Evolutionary conservation across 2,888 invertebrate genomes (phyloP).

Genomic region (Acrocyrtus sp.): DNA sequence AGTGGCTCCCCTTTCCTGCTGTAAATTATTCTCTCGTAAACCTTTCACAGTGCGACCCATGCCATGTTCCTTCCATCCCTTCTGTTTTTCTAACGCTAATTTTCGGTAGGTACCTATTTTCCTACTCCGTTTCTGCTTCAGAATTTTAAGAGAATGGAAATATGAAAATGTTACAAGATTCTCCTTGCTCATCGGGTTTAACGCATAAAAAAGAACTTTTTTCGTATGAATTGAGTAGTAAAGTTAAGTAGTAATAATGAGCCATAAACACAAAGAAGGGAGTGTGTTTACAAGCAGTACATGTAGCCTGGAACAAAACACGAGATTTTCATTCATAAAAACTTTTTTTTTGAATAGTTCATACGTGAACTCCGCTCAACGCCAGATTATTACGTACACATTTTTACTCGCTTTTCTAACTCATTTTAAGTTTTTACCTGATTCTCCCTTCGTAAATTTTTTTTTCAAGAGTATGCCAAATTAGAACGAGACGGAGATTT

Average conservation of each 20-base stretch:
- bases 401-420: too few species aligned
- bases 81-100: too few species aligned
- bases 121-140: too few species aligned
- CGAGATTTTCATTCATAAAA: neutral
- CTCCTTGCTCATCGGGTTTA: too few species aligned
- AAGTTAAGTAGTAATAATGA: conserved; percentile 8
- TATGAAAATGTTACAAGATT: too few species aligned
- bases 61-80: too few species aligned
- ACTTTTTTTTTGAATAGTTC: neutral
- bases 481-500: conserved; percentile 6
- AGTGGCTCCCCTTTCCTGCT: conserved; percentile 4
- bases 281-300: neutral
- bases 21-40: conserved; percentile 8
- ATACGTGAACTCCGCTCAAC: neutral
- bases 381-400: neutral
- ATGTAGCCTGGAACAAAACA: neutral
- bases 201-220: too few species aligned
- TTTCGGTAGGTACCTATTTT: too few species aligned
- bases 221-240: conserved; percentile 16
- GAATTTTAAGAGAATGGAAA: too few species aligned
- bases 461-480: neutral
- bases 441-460: neutral
- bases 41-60: too few species aligned
- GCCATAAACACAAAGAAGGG: neutral
- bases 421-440: conserved; percentile 9